Percentiles rank a stretch among this genome's conserved stretches.
These are phyloP conservation scores for Ochotona princeps DNA, from an alignment of 2,113 vertebrate species.

Conservation along the genomic window DNA sequence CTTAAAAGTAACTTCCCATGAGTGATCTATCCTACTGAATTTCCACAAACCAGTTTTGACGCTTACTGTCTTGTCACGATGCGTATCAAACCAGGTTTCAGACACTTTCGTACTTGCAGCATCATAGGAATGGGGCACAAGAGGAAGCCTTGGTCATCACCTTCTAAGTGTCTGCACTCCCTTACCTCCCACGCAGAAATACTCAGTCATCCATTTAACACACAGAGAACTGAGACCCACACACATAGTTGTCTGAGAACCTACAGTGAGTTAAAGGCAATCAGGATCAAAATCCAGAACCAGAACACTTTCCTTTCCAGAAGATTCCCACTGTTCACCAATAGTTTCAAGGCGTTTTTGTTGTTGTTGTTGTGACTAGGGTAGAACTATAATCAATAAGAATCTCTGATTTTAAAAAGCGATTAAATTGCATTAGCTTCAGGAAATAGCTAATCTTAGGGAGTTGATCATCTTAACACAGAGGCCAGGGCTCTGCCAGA, in stretches of 20 bases:
- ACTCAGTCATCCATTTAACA: not conserved
- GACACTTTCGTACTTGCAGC: not conserved
- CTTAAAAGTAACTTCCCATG: conserved; percentile 31
- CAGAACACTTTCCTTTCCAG: not conserved
- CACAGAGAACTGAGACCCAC: not conserved
- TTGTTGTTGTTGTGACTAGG: too few species aligned
- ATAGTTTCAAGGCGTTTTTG: not conserved
- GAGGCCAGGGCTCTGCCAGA: not conserved
- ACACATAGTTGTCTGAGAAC: not conserved
- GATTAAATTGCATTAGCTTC: conserved; percentile 68
- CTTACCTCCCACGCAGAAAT: not conserved
- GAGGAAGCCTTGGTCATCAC: not conserved
- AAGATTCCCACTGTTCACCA: not conserved
- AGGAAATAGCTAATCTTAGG: conserved; percentile 68
- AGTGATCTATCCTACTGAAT: not conserved
- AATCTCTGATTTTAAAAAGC: conserved; percentile 59
- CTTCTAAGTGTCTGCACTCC: not conserved
- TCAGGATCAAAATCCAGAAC: not conserved
- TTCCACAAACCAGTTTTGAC: not conserved
- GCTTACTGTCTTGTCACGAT: not conserved
- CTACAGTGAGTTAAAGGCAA: not conserved
- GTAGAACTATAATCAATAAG: not conserved
- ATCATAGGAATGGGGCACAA: not conserved
- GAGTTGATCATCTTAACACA: not conserved
- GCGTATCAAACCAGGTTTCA: conserved; percentile 28